Base-by-base conservation (phyloP, 1,140 invertebrate species). In the Leptopilina boulardi region DNA sequence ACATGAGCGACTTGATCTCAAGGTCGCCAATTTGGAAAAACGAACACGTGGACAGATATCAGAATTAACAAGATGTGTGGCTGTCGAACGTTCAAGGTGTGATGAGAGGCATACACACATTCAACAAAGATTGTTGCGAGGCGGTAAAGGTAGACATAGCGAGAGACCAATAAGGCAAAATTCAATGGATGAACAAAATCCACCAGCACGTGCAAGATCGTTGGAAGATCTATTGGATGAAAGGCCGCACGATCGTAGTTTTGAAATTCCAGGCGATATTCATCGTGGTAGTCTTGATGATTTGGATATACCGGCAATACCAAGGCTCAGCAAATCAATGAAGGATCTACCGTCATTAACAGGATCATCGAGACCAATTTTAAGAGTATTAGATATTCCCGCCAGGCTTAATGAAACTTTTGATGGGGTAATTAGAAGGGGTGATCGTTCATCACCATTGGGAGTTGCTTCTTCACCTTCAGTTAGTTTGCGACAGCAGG, bases 1-100 rank as follows among this genome's bases (percentile, higher is more conserved):
- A 3, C 96, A 97, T 83, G 94, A 96, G 75, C 93, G 94, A 75
- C 89, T 98, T 38, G 95, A 97, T 70, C 93, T 95, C 47, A 95
- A 96, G 83, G 96, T 98, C 1, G 94, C 94, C n/a, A 93, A 94
- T 84, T 89, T 97, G n/a, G 96, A 97, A 85, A 93, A 94, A 78
- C 93, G 93, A 79, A 96, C 96, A 11, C 92, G 94, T 79, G 94
- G 95, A 42, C 95, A 96, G 85, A 93, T 97, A 74, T 94, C 94
- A n/a, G 92, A 94, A 80, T 81, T 96, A 23, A 94, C 94, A 0
- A 82, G 93, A 80, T 93, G 93, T 73, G 93, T 94, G 75, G 93
- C 93, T 15, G 93, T 92, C 13, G 94, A 94, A 86, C 91, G 94
- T 78, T 90, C 93, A 0, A 86, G 93, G 51, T 94, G 94, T 78